Evolutionary conservation across 2,113 vertebrate genomes (phyloP), one percentile per base, ranked within the genome.

Genomic region (Colius striatus): DNA sequence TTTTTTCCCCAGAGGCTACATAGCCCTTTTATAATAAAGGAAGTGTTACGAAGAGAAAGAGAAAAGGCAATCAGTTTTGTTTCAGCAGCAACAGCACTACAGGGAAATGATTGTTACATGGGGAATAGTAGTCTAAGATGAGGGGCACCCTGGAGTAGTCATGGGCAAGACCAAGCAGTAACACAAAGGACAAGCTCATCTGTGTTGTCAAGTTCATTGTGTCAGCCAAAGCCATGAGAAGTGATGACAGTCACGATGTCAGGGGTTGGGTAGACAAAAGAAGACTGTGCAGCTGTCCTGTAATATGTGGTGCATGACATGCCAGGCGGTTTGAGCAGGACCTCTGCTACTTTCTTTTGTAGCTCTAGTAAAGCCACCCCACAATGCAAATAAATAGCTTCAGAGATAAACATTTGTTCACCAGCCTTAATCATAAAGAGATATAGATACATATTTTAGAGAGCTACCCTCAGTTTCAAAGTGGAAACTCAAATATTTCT

Each of bases 281-380:
- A 23, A 84, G 86, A 47, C 61, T 81, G 68, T 91, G 95, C 91
- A 95, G 95, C 94, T 97, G 96, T 95, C 92, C 73, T 74, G 43
- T 92, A 71, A 67, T 90, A 93, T 72, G 89, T 30, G 32, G 43
- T 22, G 23, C 25, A 15, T 92, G 91, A 92, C 94, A 94, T 74
- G 86, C 83, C 94, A 89, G 80, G 79, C 9, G 9, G 50, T 11
- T 65, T 80, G 85, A 76, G 87, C 47, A 55, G 83, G 34, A 96
- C 78, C 61, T 70, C 70, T 72, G 77, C 57, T 72, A 68, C 45
- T 38, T 60, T 61, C 50, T 91, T 85, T 79, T 85, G 50, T 55
- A 85, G 54, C 38, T 88, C 47, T 89, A 68, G 79, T n/a, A 94
- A 81, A 89, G 68, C 89, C 89, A 45, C 48, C 68, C 53, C 70